A percentile compares a stretch with the other conserved stretches of the same genome.
phyloP scores from a whole-genome alignment of 2,113 vertebrate genomes.

The Oryzias melastigma region DNA sequence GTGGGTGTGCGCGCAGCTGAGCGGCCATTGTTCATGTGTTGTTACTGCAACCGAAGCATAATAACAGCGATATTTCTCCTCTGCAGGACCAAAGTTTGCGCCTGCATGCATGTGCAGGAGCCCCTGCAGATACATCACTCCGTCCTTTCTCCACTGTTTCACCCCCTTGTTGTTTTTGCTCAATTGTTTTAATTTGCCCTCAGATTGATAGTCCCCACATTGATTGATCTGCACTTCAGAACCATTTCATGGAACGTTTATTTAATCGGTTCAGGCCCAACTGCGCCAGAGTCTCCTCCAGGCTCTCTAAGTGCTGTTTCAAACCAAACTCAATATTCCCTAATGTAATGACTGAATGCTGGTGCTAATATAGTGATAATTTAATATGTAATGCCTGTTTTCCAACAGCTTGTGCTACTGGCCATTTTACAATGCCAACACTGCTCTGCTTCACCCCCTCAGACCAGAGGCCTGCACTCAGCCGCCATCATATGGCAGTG shows the following conservation, averaged over 20 bases:
- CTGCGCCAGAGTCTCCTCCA: conserved; percentile 73
- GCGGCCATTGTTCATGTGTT: conserved; percentile 55
- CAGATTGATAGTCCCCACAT: conserved; percentile 78
- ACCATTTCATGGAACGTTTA: conserved; percentile 81
- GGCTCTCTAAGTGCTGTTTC: conserved; percentile 75
- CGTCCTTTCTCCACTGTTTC: conserved; percentile 49
- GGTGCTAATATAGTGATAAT: conserved; percentile 84
- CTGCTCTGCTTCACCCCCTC: conserved; percentile 57
- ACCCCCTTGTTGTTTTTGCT: conserved; percentile 64
- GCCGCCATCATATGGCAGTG: conserved; percentile 17
- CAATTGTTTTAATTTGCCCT: conserved; percentile 77
- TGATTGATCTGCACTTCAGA: conserved; percentile 80
- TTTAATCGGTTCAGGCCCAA: conserved; percentile 77
- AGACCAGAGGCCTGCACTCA: conserved; percentile 15
- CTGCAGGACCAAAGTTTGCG: conserved; percentile 21
- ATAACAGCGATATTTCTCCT: conserved; percentile 38
- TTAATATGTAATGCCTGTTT: conserved; percentile 83
- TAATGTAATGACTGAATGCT: conserved; percentile 84
- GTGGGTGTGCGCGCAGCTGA: conserved; percentile 40
- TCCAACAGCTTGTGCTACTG: conserved; percentile 68
- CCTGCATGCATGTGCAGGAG: conserved; percentile 17
- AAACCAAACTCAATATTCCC: conserved; percentile 75
- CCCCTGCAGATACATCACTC: conserved; percentile 26
- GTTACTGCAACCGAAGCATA: conserved; percentile 63
- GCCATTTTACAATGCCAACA: conserved; percentile 74